Base-by-base conservation (phyloP, 1,140 invertebrate species). In the Zelostemma sp. region DNA sequence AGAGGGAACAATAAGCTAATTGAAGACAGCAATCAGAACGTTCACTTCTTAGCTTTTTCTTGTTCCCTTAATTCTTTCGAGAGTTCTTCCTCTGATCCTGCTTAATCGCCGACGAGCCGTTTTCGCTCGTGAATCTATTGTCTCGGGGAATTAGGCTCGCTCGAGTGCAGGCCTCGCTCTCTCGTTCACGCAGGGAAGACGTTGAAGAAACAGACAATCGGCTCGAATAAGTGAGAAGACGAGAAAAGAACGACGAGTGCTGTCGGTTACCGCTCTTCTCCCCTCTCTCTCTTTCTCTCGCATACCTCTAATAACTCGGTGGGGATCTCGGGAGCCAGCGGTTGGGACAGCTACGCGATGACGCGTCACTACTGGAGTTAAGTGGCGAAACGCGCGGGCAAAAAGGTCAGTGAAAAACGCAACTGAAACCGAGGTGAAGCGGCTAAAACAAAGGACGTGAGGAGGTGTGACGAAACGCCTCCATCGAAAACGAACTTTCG, bases 301-400 rank as follows among this genome's bases (percentile, higher is more conserved):
- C 58, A 61, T 68, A 64, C 51, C 48, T 65, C 51, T 68, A 61
- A 57, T 68, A 61, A 70, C 53, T 65, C 46, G 60, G 35, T 57
- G 57, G 60, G 61, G 68, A 70, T 60, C 55, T 64, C 60, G 57
- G 62, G 63, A 72, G 67, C 65, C 66, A 68, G 54, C 65, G 70
- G 65, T 55, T 68, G 17, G 65, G 60, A 72, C 62, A 71, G 68
- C 53, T 66, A 72, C 63, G 77, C 72, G 79, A 83, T 82, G 81
- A 82, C 80, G 79, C 76, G 82, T 82, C 82, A n/a, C 80, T 83
- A 81, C 76, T 75, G 78, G 79, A 82, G 80, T 82, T 82, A 82
- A 83, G 80, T 83, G 81, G 81, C 81, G 80, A 83, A 80, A 81
- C 79, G 77, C 77, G 80, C 75, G 80, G 78, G 67, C 68, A 82